Percentiles rank a stretch among this genome's conserved stretches.
Evolutionary conservation across 2,797 vertebrate species (phyloP).

Genomic region (Tamandua tetradactyla): DNA sequence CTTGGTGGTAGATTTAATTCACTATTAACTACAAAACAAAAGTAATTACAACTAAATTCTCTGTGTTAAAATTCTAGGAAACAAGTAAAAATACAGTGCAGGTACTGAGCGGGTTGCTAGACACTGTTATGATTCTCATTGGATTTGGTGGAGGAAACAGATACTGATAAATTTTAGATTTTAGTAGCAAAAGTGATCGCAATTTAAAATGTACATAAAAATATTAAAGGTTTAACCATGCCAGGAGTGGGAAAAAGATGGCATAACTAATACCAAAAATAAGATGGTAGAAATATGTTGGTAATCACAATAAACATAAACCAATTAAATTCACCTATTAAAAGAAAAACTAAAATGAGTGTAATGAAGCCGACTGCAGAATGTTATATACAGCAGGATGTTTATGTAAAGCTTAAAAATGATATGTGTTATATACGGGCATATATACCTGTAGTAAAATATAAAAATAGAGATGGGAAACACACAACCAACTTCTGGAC

Average conservation of each 20-base stretch:
- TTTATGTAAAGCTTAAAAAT: conserved; percentile 55
- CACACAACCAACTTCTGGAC: background rate
- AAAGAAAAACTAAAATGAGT: conserved; percentile 40
- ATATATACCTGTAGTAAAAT: conserved; percentile 47
- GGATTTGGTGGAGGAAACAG: conserved; percentile 2
- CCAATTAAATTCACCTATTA: conserved; percentile 61
- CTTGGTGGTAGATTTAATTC: background rate
- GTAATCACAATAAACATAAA: conserved; percentile 57
- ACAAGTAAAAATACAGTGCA: conserved; percentile 33
- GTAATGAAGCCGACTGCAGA: background rate
- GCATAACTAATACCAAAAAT: conserved; percentile 45
- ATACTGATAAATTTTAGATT: background rate
- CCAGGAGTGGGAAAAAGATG: background rate
- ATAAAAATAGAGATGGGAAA: conserved; percentile 50
- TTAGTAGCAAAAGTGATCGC: conserved; percentile 21
- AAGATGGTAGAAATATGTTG: conserved; percentile 49
- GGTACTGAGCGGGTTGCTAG: background rate
- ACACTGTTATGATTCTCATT: background rate
- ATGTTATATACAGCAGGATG: background rate
- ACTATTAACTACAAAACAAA: background rate
- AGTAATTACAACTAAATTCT: background rate
- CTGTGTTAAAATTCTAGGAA: conserved; percentile 17
- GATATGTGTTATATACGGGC: conserved; percentile 55
- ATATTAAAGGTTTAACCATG: background rate
- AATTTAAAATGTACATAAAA: conserved; percentile 39